A percentile compares a stretch with the other conserved stretches of the same genome.
These are phyloP conservation scores for Aphrocallistes beatrix DNA, from an alignment of 37 sponge, comb jelly and placozoan genomes.

Conservation along the genomic window DNA sequence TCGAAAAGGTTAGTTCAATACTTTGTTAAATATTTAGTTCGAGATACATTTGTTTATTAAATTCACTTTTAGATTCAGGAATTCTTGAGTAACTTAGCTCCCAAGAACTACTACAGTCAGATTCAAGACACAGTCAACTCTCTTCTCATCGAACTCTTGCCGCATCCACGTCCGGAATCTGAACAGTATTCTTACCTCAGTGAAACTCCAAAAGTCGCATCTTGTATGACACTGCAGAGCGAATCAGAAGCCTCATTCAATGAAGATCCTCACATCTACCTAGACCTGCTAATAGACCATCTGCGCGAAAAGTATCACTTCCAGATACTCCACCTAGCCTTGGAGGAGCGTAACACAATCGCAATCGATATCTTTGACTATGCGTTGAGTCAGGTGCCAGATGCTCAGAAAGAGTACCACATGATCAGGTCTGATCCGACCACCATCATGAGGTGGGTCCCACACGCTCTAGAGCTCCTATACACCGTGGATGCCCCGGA, in stretches of 20 bases:
- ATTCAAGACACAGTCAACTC: constrained; percentile 12
- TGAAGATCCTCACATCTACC: neutral
- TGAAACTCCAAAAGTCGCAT: neutral
- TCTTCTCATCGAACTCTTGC: neutral
- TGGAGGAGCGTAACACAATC: neutral
- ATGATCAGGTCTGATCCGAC: neutral
- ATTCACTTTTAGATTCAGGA: neutral
- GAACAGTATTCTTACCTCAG: neutral
- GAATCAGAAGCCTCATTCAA: neutral
- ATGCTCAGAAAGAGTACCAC: neutral
- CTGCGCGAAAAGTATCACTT: constrained; percentile 19
- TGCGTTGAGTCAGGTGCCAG: neutral
- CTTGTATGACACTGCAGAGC: neutral
- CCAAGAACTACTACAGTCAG: neutral
- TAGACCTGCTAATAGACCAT: neutral
- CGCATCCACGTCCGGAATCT: neutral
- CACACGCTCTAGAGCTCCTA: neutral
- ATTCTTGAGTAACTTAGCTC: neutral
- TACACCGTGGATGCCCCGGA: neutral
- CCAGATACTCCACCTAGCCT: neutral
- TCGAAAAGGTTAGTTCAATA: constrained; percentile 45
- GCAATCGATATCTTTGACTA: neutral
- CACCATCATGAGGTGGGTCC: neutral
- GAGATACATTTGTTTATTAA: neutral
- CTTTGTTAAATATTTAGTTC: no score